A percentile compares a stretch with the other conserved stretches of the same genome.
These are phyloP conservation scores for Apogon talboti DNA, from an alignment of 2,797 vertebrate genomes.

Conservation along the genomic window DNA sequence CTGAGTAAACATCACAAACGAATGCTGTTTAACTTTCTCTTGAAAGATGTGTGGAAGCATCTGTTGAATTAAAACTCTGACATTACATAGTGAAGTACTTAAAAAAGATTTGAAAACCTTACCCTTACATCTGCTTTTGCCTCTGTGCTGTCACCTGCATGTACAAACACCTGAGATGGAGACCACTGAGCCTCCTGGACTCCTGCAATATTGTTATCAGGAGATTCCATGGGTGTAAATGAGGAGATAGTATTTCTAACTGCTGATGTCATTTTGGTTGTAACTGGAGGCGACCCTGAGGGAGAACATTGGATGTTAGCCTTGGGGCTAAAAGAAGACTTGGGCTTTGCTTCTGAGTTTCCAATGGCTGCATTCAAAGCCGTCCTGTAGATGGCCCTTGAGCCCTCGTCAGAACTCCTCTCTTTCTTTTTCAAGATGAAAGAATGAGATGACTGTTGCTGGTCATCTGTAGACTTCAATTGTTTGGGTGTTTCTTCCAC, in stretches of 20 bases:
- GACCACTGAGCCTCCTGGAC: constrained; percentile 11
- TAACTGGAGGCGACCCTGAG: background rate
- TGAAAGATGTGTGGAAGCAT: too few species aligned
- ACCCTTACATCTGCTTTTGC: constrained; percentile 49
- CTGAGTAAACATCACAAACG: too few species aligned
- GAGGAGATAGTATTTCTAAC: constrained; percentile 15
- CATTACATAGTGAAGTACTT: too few species aligned
- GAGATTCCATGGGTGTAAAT: constrained; percentile 1
- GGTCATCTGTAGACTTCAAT: constrained; percentile 17
- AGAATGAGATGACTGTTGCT: constrained; percentile 23
- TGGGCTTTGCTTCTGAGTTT: constrained; percentile 16
- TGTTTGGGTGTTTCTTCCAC: constrained; percentile 13
- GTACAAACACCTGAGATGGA: constrained; percentile 16
- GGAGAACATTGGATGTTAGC: background rate
- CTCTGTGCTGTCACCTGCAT: constrained; percentile 16
- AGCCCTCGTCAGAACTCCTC: constrained; percentile 73
- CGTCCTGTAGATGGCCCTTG: constrained; percentile 72
- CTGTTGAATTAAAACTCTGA: too few species aligned
- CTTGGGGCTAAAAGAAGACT: background rate
- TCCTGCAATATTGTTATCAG: background rate
- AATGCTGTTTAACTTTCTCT: too few species aligned
- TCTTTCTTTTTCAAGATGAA: constrained; percentile 61
- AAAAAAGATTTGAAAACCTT: too few species aligned
- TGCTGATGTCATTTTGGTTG: constrained; percentile 4
- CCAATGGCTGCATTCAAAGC: constrained; percentile 72